Base-by-base conservation (phyloP, 2,888 invertebrate species). In the Oscheius onirici region DNA sequence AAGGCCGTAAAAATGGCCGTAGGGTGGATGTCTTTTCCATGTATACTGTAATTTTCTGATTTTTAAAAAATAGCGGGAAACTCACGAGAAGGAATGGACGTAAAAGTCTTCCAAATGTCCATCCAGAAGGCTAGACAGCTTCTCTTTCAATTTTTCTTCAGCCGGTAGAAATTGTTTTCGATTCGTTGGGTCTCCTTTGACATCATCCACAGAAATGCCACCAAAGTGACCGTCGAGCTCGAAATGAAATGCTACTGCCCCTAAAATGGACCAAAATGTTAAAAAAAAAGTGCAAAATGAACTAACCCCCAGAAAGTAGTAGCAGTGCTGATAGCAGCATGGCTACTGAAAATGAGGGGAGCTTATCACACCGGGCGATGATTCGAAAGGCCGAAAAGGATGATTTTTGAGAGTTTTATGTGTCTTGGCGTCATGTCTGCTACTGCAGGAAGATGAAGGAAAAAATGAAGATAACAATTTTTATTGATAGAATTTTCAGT, bases 1-100 rank as follows among this genome's bases (percentile, higher is more conserved):
- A 24, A 63, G n/a, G 63, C 63, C 0, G 63, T 63, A 49, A 63
- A 63, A n/a, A 63, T 63, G 49, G 63, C 63, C 20, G 63, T 28
- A 13, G 63, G 49, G 15, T 63, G 63, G 11, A 63, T n/a, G 13
- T 63, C 63, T 28, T 28, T 49, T 28, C 63, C 63, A n/a, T 63
- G 63, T 6, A 63, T 63, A n/a, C 63, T 63, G 13, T 1, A 44
- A 15, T 13, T 28, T 46, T n/a, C n/a, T n/a, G n/a, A n/a, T n/a
- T n/a, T n/a, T n/a, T n/a, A n/a, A 24, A 22, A 15, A 22, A 15
- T 3, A 5, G 43, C 15, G 17, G 17, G 11, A 34, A 40, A 41
- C 61, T 44, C n/a, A 46, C 61, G 61, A 24, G 28, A 63, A 63
- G 1, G 24, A 49, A 5, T 63, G 24, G 5, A 63, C 28, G 34